A percentile compares a stretch with the other conserved stretches of the same genome.
Evolutionary conservation across 2,797 vertebrate genomes (phyloP).

Genomic region (Scomberomorus guttatus): DNA sequence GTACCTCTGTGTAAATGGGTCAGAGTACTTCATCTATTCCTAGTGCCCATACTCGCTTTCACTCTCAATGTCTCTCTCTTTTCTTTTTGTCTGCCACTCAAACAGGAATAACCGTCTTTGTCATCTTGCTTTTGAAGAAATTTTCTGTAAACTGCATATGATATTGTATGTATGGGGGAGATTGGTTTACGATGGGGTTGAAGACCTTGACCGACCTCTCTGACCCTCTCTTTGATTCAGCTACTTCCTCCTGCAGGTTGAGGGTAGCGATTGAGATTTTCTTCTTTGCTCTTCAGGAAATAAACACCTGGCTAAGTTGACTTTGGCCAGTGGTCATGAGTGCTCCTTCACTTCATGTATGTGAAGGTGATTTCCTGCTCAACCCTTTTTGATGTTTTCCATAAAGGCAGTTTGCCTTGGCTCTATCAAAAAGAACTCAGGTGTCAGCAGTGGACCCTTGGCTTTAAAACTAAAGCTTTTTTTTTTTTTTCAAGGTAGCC

Average conservation of each 20-base stretch:
- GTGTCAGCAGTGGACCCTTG: constrained; percentile 53
- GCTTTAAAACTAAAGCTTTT: constrained; percentile 35
- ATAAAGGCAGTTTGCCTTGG: constrained; percentile 66
- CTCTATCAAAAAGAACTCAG: constrained; percentile 59
- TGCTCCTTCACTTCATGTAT: constrained; percentile 43
- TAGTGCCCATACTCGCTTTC: too few species aligned
- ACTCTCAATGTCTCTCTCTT: background rate
- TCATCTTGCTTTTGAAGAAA: background rate
- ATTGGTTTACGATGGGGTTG: background rate
- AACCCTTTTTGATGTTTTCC: constrained; percentile 60
- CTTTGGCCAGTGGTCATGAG: constrained; percentile 35
- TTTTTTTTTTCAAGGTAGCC: constrained; percentile 21
- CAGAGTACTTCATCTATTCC: background rate
- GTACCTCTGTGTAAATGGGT: background rate
- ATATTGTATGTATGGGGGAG: background rate
- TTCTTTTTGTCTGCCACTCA: background rate
- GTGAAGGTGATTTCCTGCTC: constrained; percentile 51
- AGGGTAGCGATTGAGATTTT: constrained; percentile 1
- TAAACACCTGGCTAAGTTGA: constrained; percentile 44
- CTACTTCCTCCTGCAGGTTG: constrained; percentile 7
- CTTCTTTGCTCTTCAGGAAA: constrained; percentile 19
- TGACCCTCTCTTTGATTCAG: background rate
- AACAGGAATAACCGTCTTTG: too few species aligned
- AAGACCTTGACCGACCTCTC: constrained; percentile 31
- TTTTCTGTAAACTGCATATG: background rate